These are phyloP conservation scores for Pogonomyrmex californicus DNA, from an alignment of 1,140 invertebrate species.

Conservation along the genomic window DNA sequence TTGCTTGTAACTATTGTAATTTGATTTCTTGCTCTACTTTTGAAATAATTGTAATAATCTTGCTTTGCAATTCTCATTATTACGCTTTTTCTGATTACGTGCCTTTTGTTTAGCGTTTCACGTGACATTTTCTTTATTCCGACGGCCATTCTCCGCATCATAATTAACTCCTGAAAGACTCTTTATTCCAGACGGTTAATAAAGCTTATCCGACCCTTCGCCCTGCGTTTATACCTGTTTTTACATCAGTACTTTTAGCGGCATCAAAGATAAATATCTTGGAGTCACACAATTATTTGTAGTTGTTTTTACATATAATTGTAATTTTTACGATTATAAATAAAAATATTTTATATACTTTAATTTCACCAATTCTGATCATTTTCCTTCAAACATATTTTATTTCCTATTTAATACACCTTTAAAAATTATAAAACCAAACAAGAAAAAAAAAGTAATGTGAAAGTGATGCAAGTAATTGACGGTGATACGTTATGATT, in stretches of 20 bases:
- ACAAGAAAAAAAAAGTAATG: not conserved
- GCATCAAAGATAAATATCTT: constrained; percentile 17
- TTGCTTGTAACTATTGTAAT: too few species aligned
- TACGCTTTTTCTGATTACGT: not conserved
- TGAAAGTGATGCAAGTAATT: constrained; percentile 39
- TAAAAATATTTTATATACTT: constrained; percentile 32
- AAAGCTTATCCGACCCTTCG: constrained; percentile 33
- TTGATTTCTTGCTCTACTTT: not conserved
- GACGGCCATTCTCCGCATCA: constrained; percentile 8
- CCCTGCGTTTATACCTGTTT: constrained; percentile 1
- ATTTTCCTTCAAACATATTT: constrained; percentile 31
- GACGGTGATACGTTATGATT: constrained; percentile 31
- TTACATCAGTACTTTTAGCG: constrained; percentile 18
- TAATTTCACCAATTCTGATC: constrained; percentile 37
- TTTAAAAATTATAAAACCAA: constrained; percentile 1
- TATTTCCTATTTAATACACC: not conserved
- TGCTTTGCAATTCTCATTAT: constrained; percentile 28
- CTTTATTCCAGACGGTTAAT: constrained; percentile 48
- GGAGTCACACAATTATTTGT: constrained; percentile 7
- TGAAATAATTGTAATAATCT: not conserved
- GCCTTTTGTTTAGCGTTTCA: not conserved
- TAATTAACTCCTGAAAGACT: constrained; percentile 47
- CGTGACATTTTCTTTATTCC: constrained; percentile 12
- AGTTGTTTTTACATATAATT: not conserved
- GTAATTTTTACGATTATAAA: constrained; percentile 18